phyloP scores from a whole-genome alignment of 1,140 invertebrate genomes.

The Anoplophora glabripennis region DNA sequence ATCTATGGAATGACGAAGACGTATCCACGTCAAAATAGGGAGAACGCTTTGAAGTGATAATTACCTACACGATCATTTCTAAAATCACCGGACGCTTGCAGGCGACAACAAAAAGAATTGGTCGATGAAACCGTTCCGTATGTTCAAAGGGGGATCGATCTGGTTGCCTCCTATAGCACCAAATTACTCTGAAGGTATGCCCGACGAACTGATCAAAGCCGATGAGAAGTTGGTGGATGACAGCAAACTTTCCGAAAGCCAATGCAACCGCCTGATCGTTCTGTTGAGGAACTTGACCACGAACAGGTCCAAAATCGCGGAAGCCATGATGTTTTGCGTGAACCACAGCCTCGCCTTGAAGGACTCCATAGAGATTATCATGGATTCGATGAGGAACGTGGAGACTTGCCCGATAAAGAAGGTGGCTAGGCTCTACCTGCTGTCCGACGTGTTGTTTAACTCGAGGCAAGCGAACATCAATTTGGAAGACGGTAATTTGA shows the following conservation, averaged over 20 bases:
- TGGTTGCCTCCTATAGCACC: constrained; percentile 94
- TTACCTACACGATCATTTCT: no score
- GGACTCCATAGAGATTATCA: constrained; percentile 89
- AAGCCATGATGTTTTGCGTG: constrained; percentile 97
- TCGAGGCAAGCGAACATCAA: constrained; percentile 59
- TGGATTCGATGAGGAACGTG: constrained; percentile 75
- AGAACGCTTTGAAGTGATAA: no score
- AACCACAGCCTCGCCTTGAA: constrained; percentile 94
- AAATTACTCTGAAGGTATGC: constrained; percentile 87
- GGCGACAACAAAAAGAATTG: constrained; percentile 90
- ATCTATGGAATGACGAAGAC: no score
- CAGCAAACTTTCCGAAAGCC: constrained; percentile 51
- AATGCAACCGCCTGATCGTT: constrained; percentile 82
- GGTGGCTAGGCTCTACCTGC: constrained; percentile 88
- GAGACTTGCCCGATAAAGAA: constrained; percentile 84
- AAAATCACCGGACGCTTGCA: constrained; percentile 59
- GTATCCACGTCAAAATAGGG: no score
- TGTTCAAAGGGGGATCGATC: constrained; percentile 93
- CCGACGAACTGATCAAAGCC: constrained; percentile 70
- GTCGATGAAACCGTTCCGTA: constrained; percentile 89
- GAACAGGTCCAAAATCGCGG: constrained; percentile 77
- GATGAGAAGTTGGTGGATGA: constrained; percentile 41
- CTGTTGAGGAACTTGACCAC: constrained; percentile 83
- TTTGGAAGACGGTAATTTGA: background rate
- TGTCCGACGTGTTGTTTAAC: constrained; percentile 96